phyloP scores from a whole-genome alignment of 2,113 vertebrate species.

The Neofelis nebulosa region DNA sequence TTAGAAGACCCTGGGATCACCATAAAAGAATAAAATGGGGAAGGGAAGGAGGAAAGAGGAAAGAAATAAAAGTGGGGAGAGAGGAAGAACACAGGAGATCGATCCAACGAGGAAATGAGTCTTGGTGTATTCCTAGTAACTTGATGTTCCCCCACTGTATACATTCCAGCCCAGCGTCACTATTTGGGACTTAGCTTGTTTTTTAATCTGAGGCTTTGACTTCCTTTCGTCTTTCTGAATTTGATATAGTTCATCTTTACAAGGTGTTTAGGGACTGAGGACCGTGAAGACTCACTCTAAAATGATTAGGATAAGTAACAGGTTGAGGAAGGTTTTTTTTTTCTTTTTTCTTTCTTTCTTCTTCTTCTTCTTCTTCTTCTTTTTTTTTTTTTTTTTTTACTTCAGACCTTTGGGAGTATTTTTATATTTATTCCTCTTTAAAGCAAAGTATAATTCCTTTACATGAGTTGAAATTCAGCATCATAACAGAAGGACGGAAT shows the following conservation, averaged over 20 bases:
- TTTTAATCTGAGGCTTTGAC: slow-evolving; percentile 44
- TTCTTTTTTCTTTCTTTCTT: neutral
- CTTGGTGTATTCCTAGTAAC: neutral
- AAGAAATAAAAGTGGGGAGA: neutral
- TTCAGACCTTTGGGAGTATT: slow-evolving; percentile 45
- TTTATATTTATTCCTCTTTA: slow-evolving; percentile 56
- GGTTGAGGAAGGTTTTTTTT: neutral
- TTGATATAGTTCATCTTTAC: slow-evolving; percentile 64
- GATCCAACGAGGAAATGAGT: neutral
- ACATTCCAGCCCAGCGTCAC: neutral
- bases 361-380: neutral
- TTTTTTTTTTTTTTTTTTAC: slow-evolving; percentile 39
- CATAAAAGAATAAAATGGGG: neutral
- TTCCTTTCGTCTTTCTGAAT: slow-evolving; percentile 64
- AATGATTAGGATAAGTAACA: slow-evolving; percentile 68
- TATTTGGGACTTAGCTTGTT: neutral
- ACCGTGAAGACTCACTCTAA: slow-evolving; percentile 14
- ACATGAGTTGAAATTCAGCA: neutral
- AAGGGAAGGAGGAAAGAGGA: neutral
- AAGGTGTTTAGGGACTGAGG: slow-evolving; percentile 57
- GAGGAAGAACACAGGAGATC: neutral
- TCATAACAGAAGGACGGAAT: neutral
- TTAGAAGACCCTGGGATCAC: neutral
- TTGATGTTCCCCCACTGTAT: neutral
- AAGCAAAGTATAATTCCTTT: slow-evolving; percentile 23